A percentile compares a stretch with the other conserved stretches of the same genome.
These are phyloP conservation scores for Tylochromis polylepis DNA, from an alignment of 2,113 vertebrate species.

Conservation along the genomic window DNA sequence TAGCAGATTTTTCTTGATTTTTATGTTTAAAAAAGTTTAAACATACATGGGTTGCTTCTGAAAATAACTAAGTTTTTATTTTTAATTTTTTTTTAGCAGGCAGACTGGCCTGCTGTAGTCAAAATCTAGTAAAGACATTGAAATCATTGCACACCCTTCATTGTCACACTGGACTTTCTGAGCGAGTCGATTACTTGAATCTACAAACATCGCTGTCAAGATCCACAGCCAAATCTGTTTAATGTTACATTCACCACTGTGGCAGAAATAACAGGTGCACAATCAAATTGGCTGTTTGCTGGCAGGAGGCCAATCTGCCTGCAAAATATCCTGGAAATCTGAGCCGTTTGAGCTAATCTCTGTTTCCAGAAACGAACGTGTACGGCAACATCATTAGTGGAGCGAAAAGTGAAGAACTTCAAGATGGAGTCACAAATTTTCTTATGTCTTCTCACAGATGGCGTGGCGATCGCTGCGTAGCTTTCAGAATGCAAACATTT, in stretches of 20 bases:
- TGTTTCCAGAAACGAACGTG: background rate
- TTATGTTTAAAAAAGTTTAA: background rate
- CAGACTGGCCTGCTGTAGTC: background rate
- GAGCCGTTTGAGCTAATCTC: background rate
- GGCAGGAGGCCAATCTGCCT: background rate
- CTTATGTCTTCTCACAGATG: background rate
- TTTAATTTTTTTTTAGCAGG: background rate
- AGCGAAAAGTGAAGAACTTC: background rate
- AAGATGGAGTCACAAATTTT: background rate
- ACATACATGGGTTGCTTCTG: background rate
- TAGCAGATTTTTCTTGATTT: background rate
- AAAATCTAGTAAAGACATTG: background rate
- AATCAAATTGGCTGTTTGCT: slow-evolving; percentile 2
- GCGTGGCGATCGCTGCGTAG: background rate
- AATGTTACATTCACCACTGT: background rate
- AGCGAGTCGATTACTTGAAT: background rate
- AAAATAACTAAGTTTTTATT: too few species aligned
- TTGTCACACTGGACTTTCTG: background rate
- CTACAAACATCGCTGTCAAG: background rate
- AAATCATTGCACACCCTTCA: background rate
- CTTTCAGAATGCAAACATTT: background rate
- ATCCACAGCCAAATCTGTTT: background rate
- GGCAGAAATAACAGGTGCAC: background rate
- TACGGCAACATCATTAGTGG: background rate
- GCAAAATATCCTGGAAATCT: background rate